Evolutionary conservation across 2,797 vertebrate genomes (phyloP).

Genomic region (Lutjanus campechanus): DNA sequence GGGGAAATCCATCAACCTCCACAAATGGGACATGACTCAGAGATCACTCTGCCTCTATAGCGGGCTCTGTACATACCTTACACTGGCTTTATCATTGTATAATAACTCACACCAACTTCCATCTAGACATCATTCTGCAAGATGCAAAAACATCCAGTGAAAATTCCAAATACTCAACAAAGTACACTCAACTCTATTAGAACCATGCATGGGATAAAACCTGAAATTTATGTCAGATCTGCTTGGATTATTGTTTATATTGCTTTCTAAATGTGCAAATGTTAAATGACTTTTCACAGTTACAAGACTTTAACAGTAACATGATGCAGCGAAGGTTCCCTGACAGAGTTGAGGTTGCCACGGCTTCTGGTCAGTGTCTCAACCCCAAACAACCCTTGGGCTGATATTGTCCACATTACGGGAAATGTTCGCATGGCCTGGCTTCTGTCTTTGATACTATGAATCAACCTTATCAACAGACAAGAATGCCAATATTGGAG

Average conservation of each 20-base stretch:
- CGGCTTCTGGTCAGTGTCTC: fast-evolving
- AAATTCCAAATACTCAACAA: slow-evolving; percentile 10
- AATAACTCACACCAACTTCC: slow-evolving; percentile 51
- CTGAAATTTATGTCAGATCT: not conserved
- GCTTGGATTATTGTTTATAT: not conserved
- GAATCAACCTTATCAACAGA: not conserved
- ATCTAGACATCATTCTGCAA: slow-evolving; percentile 16
- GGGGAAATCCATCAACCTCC: slow-evolving; percentile 86
- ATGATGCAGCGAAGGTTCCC: not conserved
- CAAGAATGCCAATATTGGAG: not conserved
- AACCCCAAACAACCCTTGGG: not conserved
- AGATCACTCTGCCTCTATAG: slow-evolving; percentile 78
- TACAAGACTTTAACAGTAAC: not conserved
- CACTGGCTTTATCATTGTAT: slow-evolving; percentile 71
- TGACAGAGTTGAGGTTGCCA: not conserved
- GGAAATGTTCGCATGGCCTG: not conserved
- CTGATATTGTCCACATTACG: not conserved
- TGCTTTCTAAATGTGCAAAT: slow-evolving; percentile 4
- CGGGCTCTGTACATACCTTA: slow-evolving; percentile 70
- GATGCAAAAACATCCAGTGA: slow-evolving; percentile 52
- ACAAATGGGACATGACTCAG: slow-evolving; percentile 84
- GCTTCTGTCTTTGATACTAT: not conserved
- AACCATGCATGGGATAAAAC: not conserved
- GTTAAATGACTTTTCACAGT: too few species aligned
- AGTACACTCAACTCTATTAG: not conserved